These are phyloP conservation scores for Stenurella melanura DNA, from an alignment of 2,888 invertebrate species.

Conservation along the genomic window DNA sequence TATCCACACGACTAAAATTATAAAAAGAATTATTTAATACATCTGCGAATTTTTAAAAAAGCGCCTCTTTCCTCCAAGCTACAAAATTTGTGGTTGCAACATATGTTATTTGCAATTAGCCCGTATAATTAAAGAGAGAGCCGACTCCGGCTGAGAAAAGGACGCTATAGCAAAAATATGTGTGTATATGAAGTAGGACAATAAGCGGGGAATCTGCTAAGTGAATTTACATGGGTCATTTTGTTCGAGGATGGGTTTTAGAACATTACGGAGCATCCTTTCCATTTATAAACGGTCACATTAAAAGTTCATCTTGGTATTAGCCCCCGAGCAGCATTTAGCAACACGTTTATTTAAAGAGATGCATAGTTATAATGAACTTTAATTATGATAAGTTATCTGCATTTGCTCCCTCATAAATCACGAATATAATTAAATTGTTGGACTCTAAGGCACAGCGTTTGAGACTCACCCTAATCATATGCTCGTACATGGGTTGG, in stretches of 20 bases:
- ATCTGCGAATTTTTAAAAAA: conserved; percentile 26
- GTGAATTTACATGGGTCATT: conserved; percentile 67
- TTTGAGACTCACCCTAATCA: conserved; percentile 69
- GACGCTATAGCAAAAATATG: conserved; percentile 25
- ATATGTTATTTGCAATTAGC: conserved; percentile 32
- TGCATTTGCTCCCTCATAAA: conserved; percentile 68
- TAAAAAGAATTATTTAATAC: conserved; percentile 23
- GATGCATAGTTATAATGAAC: conserved; percentile 67
- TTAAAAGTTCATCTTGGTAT: conserved; percentile 65
- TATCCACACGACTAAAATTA: neutral
- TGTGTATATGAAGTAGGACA: conserved; percentile 24
- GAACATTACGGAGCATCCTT: conserved; percentile 36
- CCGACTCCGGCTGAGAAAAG: conserved; percentile 30
- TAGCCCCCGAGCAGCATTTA: conserved; percentile 62
- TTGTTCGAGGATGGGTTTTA: conserved; percentile 54
- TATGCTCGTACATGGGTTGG: conserved; percentile 61
- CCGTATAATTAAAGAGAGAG: conserved; percentile 34
- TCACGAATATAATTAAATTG: conserved; percentile 70
- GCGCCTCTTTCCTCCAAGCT: conserved; percentile 23
- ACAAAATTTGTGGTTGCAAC: conserved; percentile 34
- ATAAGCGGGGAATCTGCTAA: conserved; percentile 57
- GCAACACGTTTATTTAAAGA: conserved; percentile 66
- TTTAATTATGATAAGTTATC: conserved; percentile 69
- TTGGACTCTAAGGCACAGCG: conserved; percentile 66
- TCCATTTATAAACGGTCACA: conserved; percentile 60